These are phyloP conservation scores for Mellilla xanthometata DNA, from an alignment of 2,888 invertebrate genomes.

Conservation along the genomic window DNA sequence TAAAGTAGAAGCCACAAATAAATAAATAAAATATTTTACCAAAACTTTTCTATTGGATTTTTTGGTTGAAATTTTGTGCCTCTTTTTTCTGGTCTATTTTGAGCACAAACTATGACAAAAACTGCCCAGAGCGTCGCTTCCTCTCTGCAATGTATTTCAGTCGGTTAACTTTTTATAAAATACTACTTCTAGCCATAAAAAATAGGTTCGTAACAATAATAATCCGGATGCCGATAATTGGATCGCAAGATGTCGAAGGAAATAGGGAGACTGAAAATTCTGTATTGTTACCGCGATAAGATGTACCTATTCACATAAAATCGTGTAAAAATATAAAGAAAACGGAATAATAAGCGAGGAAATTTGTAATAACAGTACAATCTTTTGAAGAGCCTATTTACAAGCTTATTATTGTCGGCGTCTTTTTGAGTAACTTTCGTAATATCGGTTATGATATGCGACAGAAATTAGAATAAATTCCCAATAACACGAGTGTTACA, in stretches of 20 bases:
- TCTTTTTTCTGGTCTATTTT: too few species aligned
- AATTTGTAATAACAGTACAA: not conserved
- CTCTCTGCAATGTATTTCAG: too few species aligned
- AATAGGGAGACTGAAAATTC: conserved; percentile 4
- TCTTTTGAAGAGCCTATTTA: conserved; percentile 3
- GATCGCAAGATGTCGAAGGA: conserved; percentile 16
- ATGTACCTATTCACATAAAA: not conserved
- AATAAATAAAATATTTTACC: too few species aligned
- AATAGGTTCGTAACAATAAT: conserved; percentile 17
- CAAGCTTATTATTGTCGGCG: conserved; percentile 1
- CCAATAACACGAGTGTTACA: conserved; percentile 13
- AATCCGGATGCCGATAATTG: conserved; percentile 27
- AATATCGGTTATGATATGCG: not conserved
- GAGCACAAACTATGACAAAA: too few species aligned
- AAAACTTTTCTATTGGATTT: too few species aligned
- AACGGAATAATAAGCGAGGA: not conserved
- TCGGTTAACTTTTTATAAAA: too few species aligned
- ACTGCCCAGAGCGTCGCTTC: too few species aligned
- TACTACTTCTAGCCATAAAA: too few species aligned
- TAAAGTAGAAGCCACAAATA: too few species aligned
- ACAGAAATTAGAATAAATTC: conserved; percentile 9
- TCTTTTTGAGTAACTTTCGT: not conserved
- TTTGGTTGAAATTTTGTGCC: too few species aligned
- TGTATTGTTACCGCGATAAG: conserved; percentile 1
- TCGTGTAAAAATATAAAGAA: not conserved